phyloP scores from a whole-genome alignment of 2,797 vertebrate genomes.

The Phyllotis vaccarum region DNA sequence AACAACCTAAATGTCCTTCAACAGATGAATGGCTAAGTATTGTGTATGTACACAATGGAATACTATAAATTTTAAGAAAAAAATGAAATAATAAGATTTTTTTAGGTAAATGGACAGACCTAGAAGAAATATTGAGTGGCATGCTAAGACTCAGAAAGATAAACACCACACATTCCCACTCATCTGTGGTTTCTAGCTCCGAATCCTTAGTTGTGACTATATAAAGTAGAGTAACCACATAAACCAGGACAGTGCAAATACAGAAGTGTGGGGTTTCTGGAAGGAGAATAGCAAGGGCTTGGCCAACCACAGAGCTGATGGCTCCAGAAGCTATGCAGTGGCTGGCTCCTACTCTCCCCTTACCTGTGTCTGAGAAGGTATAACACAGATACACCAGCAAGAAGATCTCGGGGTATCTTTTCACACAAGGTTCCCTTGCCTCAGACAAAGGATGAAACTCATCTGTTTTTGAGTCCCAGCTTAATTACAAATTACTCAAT shows the following conservation, averaged over 20 bases:
- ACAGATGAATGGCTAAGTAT: background rate
- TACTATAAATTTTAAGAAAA: background rate
- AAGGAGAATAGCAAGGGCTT: background rate
- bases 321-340: background rate
- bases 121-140: background rate
- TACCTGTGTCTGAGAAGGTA: background rate
- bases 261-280: background rate
- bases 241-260: background rate
- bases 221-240: background rate
- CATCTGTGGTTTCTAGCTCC: background rate
- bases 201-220: background rate
- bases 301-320: background rate
- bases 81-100: background rate
- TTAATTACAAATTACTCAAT: background rate
- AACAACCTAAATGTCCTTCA: background rate
- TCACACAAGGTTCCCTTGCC: background rate
- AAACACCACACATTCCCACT: background rate
- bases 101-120: background rate
- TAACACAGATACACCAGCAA: background rate
- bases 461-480: background rate
- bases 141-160: background rate
- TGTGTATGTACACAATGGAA: background rate
- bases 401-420: background rate
- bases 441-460: background rate
- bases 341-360: background rate